Base-by-base conservation (phyloP, 1,140 invertebrate species). In the Idris sp. region DNA sequence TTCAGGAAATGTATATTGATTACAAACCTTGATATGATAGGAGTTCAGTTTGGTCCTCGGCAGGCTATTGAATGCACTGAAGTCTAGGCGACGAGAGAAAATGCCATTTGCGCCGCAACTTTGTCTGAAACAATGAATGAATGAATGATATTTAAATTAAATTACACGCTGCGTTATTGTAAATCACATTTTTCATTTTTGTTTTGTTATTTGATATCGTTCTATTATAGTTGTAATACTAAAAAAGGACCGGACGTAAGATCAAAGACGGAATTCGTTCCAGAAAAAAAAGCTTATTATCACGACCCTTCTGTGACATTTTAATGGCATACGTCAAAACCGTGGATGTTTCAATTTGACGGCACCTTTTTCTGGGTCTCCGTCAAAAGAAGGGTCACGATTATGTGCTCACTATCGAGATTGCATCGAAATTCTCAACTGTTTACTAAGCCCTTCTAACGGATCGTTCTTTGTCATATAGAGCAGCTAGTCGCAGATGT, bases 1-100 rank as follows among this genome's bases (percentile, higher is more conserved):
- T n/a, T n/a, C n/a, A n/a, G n/a, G n/a, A n/a, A n/a, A n/a, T n/a
- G n/a, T n/a, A n/a, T n/a, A n/a, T n/a, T n/a, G n/a, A n/a, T n/a
- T n/a, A n/a, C n/a, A n/a, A n/a, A 97, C 96, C 95, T 98, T 97
- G 84, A 98, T 98, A 90, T 98, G 96, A 91, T 98, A 98, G 79
- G 97, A 97, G 90, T 99, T 99, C 83, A 98, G 93, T 90, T 98
- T 98, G 83, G 96, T 93, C 83, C 93, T 93, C 48, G 97, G 97
- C 75, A 99, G 90, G 58, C 92, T 91, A 85, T 97, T 98, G 91
- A 98, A 98, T 25, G 95, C 95, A 77, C 95, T 96, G 89, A 98
- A 97, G 88, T 98, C 96, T 79, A 93, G 89, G 62, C 97, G 92
- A 74, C 96, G 92, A 14, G 92, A 94, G 85, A 98, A 97, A 75